Evolutionary conservation across 1,140 invertebrate genomes (phyloP).

Genomic region (Papilio dardanus): DNA sequence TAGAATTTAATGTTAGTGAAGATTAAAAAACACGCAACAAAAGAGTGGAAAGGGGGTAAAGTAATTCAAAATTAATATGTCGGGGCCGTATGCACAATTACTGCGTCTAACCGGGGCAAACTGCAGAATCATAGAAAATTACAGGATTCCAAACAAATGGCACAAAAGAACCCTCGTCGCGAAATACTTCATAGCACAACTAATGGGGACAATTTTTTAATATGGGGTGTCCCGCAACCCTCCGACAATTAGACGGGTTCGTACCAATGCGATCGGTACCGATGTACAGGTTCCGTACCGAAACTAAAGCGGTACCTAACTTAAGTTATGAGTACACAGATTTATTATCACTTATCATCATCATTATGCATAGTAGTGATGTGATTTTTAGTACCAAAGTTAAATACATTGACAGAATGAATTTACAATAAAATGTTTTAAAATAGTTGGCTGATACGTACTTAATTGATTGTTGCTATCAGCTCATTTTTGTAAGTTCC

Average conservation of each 20-base stretch:
- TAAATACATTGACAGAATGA: background rate
- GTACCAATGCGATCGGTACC: constrained; percentile 30
- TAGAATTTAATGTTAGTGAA: constrained; percentile 54
- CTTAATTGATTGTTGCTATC: no score
- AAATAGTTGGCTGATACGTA: no score
- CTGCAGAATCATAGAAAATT: constrained; percentile 78
- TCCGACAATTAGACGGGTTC: constrained; percentile 67
- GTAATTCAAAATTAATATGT: constrained; percentile 68
- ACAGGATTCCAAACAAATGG: constrained; percentile 74
- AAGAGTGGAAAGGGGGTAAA: constrained; percentile 50
- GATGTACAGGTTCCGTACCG: constrained; percentile 28
- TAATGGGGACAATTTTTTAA: constrained; percentile 79
- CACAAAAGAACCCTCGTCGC: constrained; percentile 68
- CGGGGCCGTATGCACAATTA: constrained; percentile 63
- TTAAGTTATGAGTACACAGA: background rate
- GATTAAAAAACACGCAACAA: constrained; percentile 71
- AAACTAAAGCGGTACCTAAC: background rate
- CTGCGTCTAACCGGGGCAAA: constrained; percentile 61
- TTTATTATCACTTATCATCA: background rate
- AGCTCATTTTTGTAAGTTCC: no score
- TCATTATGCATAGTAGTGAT: background rate
- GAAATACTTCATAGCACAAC: constrained; percentile 57
- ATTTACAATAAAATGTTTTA: background rate
- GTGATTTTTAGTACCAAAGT: background rate
- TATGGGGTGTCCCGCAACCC: constrained; percentile 68